Evolutionary conservation across 2,888 invertebrate species (phyloP).

Genomic region (Drosophila aldrichi): DNA sequence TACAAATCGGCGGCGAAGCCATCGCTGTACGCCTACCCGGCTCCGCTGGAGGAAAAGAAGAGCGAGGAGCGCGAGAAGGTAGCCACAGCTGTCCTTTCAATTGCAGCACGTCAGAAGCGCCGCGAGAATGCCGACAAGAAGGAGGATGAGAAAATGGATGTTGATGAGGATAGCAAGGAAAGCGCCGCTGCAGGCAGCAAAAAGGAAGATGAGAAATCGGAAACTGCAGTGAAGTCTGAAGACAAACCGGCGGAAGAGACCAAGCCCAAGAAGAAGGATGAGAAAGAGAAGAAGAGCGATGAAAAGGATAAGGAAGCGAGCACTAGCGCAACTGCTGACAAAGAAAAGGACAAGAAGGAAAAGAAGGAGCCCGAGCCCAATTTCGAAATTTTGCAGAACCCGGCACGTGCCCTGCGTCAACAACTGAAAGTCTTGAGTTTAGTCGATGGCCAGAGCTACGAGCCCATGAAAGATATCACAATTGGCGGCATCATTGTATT

Average conservation of each 20-base stretch:
- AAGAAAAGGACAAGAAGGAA: constrained; percentile 85
- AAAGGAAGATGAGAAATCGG: constrained; percentile 83
- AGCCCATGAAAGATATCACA: constrained; percentile 94
- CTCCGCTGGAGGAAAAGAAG: constrained; percentile 98
- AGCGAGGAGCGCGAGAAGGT: constrained; percentile 99
- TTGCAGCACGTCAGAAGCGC: constrained; percentile 96
- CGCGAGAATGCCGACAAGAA: constrained; percentile 90
- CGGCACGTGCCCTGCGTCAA: constrained; percentile 96
- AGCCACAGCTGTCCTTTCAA: constrained; percentile 98
- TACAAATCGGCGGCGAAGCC: constrained; percentile 97
- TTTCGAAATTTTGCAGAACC: constrained; percentile 97
- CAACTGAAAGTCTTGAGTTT: constrained; percentile 93
- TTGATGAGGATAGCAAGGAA: constrained; percentile 88
- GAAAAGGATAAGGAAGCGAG: constrained; percentile 69
- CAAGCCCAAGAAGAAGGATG: constrained; percentile 77
- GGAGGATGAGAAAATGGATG: constrained; percentile 94
- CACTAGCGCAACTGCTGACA: constrained; percentile 80
- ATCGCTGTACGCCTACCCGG: constrained; percentile 98
- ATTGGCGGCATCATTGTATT: constrained; percentile 99
- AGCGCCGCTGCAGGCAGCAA: constrained; percentile 86
- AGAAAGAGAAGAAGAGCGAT: constrained; percentile 76
- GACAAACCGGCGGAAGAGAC: constrained; percentile 63
- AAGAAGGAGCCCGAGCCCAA: constrained; percentile 95
- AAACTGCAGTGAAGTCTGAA: constrained; percentile 76
- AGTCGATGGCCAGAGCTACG: constrained; percentile 92